phyloP scores from a whole-genome alignment of 2,888 invertebrate species.

The Lithophane ornitopus region DNA sequence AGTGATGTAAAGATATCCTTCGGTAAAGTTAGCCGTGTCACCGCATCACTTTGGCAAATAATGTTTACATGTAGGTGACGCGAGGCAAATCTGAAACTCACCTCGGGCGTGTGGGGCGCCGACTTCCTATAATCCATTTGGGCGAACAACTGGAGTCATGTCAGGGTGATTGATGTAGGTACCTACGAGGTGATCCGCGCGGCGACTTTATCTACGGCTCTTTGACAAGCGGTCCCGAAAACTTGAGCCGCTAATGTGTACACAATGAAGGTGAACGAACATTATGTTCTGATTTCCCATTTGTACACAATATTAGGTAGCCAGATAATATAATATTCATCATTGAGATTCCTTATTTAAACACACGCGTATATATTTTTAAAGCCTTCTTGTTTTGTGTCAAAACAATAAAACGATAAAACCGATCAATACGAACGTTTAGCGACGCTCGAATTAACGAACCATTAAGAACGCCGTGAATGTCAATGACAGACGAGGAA shows the following conservation, averaged over 20 bases:
- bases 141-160: constrained; percentile 89
- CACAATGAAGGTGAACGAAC: constrained; percentile 70
- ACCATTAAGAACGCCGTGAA: constrained; percentile 79
- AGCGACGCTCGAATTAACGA: constrained; percentile 80
- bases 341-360: constrained; percentile 5
- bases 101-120: constrained; percentile 79
- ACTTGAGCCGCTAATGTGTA: constrained; percentile 77
- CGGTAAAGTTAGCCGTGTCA: constrained; percentile 82
- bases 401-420: constrained; percentile 74
- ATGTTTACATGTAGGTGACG: constrained; percentile 85
- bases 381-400: constrained; percentile 57
- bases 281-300: constrained; percentile 33
- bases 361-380: constrained; percentile 10
- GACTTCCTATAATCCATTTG: constrained; percentile 90
- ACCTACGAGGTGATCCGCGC: constrained; percentile 80
- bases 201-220: constrained; percentile 85
- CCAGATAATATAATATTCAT: constrained; percentile 15
- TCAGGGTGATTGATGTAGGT: constrained; percentile 89
- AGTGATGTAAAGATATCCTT: constrained; percentile 78
- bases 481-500: constrained; percentile 77
- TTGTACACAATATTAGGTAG: constrained; percentile 8
- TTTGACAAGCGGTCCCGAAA: constrained; percentile 79
- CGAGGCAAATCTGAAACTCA: constrained; percentile 86
- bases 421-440: constrained; percentile 73
- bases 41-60: constrained; percentile 86